A percentile compares a stretch with the other conserved stretches of the same genome.
Conservation (phyloP, 2,888 invertebrate genomes). For the Tinea semifulvella region DNA sequence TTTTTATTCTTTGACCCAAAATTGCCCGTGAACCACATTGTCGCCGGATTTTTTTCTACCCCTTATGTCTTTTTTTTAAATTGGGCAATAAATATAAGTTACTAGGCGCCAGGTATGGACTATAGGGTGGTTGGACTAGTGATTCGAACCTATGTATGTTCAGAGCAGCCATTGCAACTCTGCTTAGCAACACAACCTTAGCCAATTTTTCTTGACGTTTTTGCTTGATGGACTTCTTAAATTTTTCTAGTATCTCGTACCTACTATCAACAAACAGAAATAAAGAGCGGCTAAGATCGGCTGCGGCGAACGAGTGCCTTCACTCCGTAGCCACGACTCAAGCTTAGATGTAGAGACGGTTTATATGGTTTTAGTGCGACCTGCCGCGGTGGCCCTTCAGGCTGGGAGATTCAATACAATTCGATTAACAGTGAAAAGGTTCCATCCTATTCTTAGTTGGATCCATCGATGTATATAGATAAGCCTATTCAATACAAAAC, state of each 20-base stretch:
- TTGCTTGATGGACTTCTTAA: neutral
- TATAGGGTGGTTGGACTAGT: conserved; percentile 16
- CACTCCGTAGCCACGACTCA: no score
- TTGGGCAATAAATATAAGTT: neutral
- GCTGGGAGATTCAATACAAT: no score
- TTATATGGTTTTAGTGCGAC: no score
- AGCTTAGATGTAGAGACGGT: no score
- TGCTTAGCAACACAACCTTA: conserved; percentile 4
- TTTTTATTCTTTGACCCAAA: conserved; percentile 12
- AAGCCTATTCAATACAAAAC: no score
- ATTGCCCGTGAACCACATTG: conserved; percentile 5
- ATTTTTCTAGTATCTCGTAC: neutral
- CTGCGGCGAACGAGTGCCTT: no score
- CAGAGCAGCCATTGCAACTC: conserved; percentile 15
- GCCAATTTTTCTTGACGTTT: neutral
- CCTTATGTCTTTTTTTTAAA: neutral
- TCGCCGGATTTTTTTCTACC: conserved; percentile 9
- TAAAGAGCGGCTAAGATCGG: no score
- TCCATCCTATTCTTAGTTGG: no score
- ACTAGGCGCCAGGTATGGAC: conserved; percentile 11
- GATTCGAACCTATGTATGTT: conserved; percentile 11
- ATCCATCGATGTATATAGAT: no score
- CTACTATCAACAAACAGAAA: no score
- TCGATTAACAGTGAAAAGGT: no score
- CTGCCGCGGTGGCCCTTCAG: no score